Conservation (phyloP, 2,888 invertebrate species). For the Phortica okadai region DNA sequence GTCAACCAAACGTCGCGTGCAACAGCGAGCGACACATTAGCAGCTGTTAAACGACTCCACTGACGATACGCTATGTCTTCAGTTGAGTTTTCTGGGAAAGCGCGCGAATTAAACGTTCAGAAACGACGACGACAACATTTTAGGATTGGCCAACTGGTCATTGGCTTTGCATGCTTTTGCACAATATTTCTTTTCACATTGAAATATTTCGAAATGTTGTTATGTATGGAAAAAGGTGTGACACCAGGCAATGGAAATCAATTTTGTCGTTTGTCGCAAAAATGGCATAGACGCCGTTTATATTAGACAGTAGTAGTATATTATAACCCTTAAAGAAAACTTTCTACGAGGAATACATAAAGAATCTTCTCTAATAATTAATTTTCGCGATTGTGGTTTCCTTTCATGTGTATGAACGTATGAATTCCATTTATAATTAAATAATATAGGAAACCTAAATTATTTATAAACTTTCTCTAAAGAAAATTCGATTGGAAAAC, state of each 20-base stretch:
- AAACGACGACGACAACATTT: not conserved
- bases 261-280: not conserved
- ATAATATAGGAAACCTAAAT: too few relatives aligned
- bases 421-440: too few relatives aligned
- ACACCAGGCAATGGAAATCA: not conserved
- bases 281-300: too few relatives aligned
- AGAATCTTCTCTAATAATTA: too few relatives aligned
- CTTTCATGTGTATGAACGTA: too few relatives aligned
- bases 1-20: constrained; percentile 11
- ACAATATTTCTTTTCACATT: constrained; percentile 12
- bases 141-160: constrained; percentile 26
- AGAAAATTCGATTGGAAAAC: too few relatives aligned
- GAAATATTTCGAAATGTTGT: not conserved
- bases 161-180: constrained; percentile 27
- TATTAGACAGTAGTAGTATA: too few relatives aligned
- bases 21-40: not conserved
- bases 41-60: not conserved
- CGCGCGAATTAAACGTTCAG: not conserved
- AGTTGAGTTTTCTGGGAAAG: constrained; percentile 22
- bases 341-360: too few relatives aligned
- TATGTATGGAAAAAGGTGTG: not conserved
- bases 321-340: too few relatives aligned
- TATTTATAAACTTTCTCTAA: too few relatives aligned
- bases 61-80: not conserved
- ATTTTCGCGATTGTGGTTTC: too few relatives aligned